Conservation (phyloP, 2,797 vertebrate genomes). For the Serranus cabrilla region DNA sequence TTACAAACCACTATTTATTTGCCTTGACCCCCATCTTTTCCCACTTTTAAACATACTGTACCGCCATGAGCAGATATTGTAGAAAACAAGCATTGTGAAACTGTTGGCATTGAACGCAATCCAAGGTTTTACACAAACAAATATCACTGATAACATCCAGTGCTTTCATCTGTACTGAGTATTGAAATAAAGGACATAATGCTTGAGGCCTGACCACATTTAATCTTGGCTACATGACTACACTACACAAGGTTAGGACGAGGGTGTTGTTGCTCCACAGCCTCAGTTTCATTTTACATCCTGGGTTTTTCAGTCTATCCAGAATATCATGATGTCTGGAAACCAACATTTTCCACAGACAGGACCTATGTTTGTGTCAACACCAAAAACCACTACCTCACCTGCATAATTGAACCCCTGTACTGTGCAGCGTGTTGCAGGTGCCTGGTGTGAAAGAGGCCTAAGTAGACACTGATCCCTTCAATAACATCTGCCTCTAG, state of each 20-base stretch:
- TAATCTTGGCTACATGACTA: neutral
- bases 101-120: neutral
- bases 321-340: neutral
- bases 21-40: neutral
- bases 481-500: constrained; percentile 28
- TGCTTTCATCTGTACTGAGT: neutral
- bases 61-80: neutral
- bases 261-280: neutral
- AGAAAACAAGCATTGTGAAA: neutral
- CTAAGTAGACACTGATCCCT: constrained; percentile 18
- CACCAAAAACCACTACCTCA: neutral
- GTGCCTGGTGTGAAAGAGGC: constrained; percentile 4
- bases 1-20: neutral
- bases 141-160: neutral
- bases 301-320: neutral
- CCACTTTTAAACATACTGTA: neutral
- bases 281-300: neutral
- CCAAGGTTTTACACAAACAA: neutral
- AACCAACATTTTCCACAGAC: neutral
- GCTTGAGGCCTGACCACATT: neutral
- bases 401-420: neutral
- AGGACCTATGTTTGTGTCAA: neutral
- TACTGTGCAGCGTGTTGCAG: constrained; percentile 4
- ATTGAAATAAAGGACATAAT: neutral
- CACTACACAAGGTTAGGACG: neutral